phyloP scores from a whole-genome alignment of 2,797 vertebrate species.

The Acipenser oxyrinchus region DNA sequence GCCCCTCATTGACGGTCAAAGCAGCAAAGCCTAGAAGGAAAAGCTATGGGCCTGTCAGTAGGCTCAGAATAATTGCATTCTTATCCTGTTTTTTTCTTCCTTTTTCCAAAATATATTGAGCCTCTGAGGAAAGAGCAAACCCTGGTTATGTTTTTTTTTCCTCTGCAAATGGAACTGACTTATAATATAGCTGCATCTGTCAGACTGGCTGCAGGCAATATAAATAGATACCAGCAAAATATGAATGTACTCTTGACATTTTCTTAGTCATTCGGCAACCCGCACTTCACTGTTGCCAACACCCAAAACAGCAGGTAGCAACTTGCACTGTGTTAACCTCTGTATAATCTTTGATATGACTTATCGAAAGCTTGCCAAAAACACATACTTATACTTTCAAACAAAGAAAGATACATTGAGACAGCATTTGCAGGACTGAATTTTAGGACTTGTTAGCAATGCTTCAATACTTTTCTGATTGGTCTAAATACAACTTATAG shows the following conservation, averaged over 20 bases:
- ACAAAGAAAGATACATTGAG: no score
- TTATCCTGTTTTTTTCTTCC: constrained; percentile 44
- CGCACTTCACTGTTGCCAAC: neutral
- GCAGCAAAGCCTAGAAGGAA: constrained; percentile 41
- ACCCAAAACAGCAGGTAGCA: neutral
- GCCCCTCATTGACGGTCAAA: constrained; percentile 49
- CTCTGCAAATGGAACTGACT: constrained; percentile 43
- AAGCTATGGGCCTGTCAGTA: constrained; percentile 40
- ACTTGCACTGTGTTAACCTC: no score
- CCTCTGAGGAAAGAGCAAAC: constrained; percentile 41
- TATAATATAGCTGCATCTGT: constrained; percentile 54
- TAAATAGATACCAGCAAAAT: constrained; percentile 45
- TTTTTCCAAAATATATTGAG: constrained; percentile 32
- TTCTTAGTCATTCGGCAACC: neutral
- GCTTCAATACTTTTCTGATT: no score
- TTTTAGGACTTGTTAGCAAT: no score
- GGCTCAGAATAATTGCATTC: constrained; percentile 63
- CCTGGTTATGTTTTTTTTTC: constrained; percentile 53
- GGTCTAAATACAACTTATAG: no score
- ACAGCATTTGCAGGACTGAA: no score
- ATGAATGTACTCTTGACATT: constrained; percentile 38
- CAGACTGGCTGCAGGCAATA: constrained; percentile 54
- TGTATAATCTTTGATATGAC: no score
- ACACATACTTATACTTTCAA: no score
- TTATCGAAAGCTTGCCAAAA: no score